Evolutionary conservation across 2,113 vertebrate species (phyloP).

Genomic region (Rhea americana): DNA sequence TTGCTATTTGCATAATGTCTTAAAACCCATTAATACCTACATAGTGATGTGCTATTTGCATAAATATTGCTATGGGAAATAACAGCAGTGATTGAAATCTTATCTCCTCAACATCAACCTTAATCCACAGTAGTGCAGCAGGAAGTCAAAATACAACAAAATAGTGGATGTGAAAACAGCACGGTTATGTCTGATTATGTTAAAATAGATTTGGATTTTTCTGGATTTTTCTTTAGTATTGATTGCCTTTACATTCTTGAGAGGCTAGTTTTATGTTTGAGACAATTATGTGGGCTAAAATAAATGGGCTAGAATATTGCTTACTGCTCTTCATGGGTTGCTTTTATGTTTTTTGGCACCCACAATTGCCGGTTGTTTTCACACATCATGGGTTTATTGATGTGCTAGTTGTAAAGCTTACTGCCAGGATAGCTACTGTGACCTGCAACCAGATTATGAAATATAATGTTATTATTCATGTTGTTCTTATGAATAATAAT

Average conservation of each 20-base stretch:
- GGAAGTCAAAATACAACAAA: not conserved
- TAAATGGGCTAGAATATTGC: not conserved
- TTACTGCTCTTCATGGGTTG: not conserved
- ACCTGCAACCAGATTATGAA: not conserved
- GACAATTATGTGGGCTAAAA: not conserved
- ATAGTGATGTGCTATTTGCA: not conserved
- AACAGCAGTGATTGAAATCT: conserved; percentile 29
- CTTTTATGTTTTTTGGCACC: not conserved
- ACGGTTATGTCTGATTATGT: not conserved
- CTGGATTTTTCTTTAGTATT: not conserved
- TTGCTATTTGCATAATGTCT: conserved; percentile 34
- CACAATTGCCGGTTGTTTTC: not conserved
- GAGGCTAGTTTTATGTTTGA: not conserved
- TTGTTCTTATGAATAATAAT: not conserved
- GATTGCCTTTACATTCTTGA: not conserved
- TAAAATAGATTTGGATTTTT: not conserved
- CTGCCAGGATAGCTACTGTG: not conserved
- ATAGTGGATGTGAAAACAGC: not conserved
- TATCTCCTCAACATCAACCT: not conserved
- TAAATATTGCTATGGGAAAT: conserved; percentile 1
- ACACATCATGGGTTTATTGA: not conserved
- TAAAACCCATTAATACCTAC: not conserved
- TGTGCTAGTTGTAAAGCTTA: not conserved
- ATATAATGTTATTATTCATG: not conserved
- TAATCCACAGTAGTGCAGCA: not conserved